phyloP scores from a whole-genome alignment of 2,797 vertebrate species.

The Trematomus bernacchii region DNA sequence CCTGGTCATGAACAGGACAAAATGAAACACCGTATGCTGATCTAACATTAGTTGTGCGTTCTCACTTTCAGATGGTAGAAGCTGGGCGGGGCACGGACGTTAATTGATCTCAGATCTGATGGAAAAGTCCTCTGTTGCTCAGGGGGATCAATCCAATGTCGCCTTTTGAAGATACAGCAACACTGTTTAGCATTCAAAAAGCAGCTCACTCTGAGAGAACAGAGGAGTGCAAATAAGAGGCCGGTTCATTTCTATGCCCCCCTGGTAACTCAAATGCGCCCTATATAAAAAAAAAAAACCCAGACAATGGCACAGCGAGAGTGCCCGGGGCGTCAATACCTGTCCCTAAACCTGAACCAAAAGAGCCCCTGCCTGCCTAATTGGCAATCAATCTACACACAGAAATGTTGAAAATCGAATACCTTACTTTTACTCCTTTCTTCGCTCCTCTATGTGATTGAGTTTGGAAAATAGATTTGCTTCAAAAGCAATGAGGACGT shows the following conservation, averaged over 20 bases:
- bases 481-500: background rate
- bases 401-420: constrained; percentile 37
- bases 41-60: constrained; percentile 39
- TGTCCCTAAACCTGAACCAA: constrained; percentile 62
- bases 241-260: constrained; percentile 66
- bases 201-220: constrained; percentile 55
- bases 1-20: constrained; percentile 3
- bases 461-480: constrained; percentile 8
- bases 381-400: constrained; percentile 68
- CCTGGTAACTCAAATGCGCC: constrained; percentile 60
- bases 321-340: constrained; percentile 71
- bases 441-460: background rate
- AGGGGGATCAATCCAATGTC: constrained; percentile 70
- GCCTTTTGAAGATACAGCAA: constrained; percentile 68
- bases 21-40: constrained; percentile 36
- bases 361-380: constrained; percentile 55
- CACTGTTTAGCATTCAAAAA: constrained; percentile 74
- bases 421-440: constrained; percentile 13
- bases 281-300: constrained; percentile 54
- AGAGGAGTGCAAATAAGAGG: constrained; percentile 68
- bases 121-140: constrained; percentile 69
- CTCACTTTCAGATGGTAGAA: constrained; percentile 39
- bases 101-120: constrained; percentile 75
- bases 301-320: constrained; percentile 64
- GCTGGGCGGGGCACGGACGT: constrained; percentile 39